These are phyloP conservation scores for Hyposmocoma kahamanoa DNA, from an alignment of 1,140 invertebrate genomes.

Conservation along the genomic window DNA sequence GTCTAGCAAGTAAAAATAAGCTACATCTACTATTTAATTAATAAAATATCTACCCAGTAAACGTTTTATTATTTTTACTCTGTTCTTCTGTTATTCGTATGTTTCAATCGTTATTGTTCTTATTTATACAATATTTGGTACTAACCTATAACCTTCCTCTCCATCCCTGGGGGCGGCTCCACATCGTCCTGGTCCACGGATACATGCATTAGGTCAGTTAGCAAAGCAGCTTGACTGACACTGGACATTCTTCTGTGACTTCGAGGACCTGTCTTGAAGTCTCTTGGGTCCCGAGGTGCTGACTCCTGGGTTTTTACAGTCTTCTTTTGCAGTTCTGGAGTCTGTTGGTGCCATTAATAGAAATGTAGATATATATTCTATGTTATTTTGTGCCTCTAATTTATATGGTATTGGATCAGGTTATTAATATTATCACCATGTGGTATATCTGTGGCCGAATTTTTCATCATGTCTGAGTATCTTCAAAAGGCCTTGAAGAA, in stretches of 20 bases:
- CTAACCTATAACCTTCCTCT: conserved; percentile 50
- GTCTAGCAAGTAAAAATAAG: no score
- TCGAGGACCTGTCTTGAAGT: conserved; percentile 27
- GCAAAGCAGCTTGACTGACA: conserved; percentile 42
- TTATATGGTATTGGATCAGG: no score
- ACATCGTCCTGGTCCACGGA: conserved; percentile 38
- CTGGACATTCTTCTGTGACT: conserved; percentile 57
- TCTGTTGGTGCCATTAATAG: no score
- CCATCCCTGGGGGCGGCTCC: conserved; percentile 33
- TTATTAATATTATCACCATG: no score
- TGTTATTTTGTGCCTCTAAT: no score
- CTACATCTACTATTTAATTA: no score
- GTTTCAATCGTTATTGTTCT: not conserved
- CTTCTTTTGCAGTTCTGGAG: conserved; percentile 53
- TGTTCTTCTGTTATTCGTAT: no score
- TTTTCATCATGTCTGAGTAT: no score
- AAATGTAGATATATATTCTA: no score
- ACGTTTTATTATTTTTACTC: not conserved
- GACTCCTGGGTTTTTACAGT: conserved; percentile 18
- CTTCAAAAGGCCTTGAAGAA: no score
- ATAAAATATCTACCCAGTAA: no score
- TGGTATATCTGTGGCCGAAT: no score
- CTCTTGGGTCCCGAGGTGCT: conserved; percentile 31
- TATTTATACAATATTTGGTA: not conserved
- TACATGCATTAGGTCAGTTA: conserved; percentile 46